Base-by-base conservation (phyloP, 1,140 invertebrate genomes). In the Chrysopa pallens region DNA sequence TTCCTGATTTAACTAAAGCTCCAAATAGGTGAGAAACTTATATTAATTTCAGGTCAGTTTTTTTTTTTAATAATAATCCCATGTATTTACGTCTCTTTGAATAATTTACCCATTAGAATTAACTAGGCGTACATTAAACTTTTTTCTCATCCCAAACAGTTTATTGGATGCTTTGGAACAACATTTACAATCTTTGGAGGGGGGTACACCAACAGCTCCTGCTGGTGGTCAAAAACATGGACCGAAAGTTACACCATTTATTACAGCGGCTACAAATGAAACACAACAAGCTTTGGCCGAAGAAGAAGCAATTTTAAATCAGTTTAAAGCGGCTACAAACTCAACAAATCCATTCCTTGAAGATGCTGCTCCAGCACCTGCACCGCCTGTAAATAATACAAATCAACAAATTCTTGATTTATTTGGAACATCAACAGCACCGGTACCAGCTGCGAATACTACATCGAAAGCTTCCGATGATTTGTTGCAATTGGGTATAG, bases 1-100 rank as follows among this genome's bases (percentile, higher is more conserved):
- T 98, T 64, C 95, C 95, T 36, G 95, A 98, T 67, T 72, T 98
- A 46, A 96, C 92, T 6, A 95, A 94, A 73, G 93, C 95, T n/a
- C 96, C 95, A 0, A 23, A 23, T 23, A 23, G 17, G 17, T 23
- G 17, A 23, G 17, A 3, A n/a, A n/a, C n/a, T n/a, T n/a, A n/a
- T n/a, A n/a, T n/a, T n/a, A n/a, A n/a, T n/a, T n/a, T n/a, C n/a
- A n/a, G n/a, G n/a, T n/a, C n/a, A n/a, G n/a, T n/a, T n/a, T n/a
- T n/a, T n/a, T n/a, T n/a, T n/a, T n/a, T n/a, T n/a, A n/a, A n/a
- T n/a, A n/a, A n/a, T n/a, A n/a, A n/a, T n/a, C n/a, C n/a, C n/a
- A n/a, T n/a, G n/a, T n/a, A n/a, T n/a, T n/a, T n/a, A n/a, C n/a
- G n/a, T n/a, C n/a, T n/a, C n/a, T n/a, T n/a, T n/a, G n/a, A n/a